Percentiles rank a stretch among this genome's conserved stretches.
Conservation (phyloP, 2,888 invertebrate species). For the Agriopis marginaria region DNA sequence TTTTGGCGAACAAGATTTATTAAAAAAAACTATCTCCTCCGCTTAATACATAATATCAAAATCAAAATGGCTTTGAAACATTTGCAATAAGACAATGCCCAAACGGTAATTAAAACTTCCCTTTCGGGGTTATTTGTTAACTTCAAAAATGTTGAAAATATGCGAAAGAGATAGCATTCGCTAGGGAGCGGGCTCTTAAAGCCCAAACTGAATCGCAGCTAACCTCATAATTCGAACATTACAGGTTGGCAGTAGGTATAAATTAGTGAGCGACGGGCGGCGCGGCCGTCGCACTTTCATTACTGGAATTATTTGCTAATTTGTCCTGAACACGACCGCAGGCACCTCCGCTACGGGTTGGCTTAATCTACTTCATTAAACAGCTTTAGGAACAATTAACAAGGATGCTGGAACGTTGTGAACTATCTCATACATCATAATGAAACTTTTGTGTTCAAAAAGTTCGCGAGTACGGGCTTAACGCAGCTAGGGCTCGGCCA, state of each 20-base stretch:
- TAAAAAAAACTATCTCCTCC: too few relatives aligned
- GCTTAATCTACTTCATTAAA: conserved; percentile 75
- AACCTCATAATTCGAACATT: conserved; percentile 55
- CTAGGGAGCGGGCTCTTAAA: conserved; percentile 20
- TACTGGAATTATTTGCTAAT: conserved; percentile 79
- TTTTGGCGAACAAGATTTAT: too few relatives aligned
- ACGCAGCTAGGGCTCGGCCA: too few relatives aligned
- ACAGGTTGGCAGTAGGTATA: conserved; percentile 52
- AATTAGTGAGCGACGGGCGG: conserved; percentile 54
- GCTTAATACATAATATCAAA: too few relatives aligned
- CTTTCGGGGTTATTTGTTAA: too few relatives aligned
- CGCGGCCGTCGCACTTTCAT: conserved; percentile 69
- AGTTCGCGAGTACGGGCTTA: background rate
- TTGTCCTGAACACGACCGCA: conserved; percentile 70
- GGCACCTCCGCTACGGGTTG: conserved; percentile 63
- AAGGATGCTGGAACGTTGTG: conserved; percentile 53
- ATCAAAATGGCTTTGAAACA: too few relatives aligned
- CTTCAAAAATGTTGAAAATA: too few relatives aligned
- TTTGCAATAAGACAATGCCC: too few relatives aligned
- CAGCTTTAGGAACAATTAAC: conserved; percentile 71
- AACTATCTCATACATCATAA: conserved; percentile 40
- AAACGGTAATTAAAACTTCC: too few relatives aligned
- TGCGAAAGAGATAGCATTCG: too few relatives aligned
- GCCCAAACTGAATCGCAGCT: conserved; percentile 54
- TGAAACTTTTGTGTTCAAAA: conserved; percentile 9